These are phyloP conservation scores for Mus musculus DNA, from an alignment of 2,113 vertebrate species.

Conservation along the genomic window DNA sequence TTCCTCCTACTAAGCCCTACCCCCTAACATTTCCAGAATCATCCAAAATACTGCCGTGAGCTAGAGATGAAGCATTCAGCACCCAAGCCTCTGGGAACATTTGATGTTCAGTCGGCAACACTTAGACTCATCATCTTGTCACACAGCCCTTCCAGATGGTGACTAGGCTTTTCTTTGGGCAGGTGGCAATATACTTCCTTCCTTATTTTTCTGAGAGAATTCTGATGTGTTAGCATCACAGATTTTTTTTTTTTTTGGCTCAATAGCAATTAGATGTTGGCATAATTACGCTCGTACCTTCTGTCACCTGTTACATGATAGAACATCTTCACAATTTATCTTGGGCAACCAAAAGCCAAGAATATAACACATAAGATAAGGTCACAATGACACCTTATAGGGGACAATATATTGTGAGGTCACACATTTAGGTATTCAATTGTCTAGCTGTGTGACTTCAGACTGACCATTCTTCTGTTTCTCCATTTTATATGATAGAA, in stretches of 20 bases:
- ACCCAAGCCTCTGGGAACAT: not conserved
- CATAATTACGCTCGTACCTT: not conserved
- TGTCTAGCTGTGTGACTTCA: not conserved
- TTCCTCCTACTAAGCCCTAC: not conserved
- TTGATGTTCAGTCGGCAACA: not conserved
- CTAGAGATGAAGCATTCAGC: not conserved
- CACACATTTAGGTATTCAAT: not conserved
- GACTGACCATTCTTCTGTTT: not conserved
- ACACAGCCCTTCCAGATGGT: not conserved
- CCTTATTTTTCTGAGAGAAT: not conserved
- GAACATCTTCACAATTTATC: not conserved
- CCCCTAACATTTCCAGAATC: not conserved
- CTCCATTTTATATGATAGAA: not conserved
- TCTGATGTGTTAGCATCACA: slow-evolving; percentile 47
- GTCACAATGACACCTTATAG: not conserved
- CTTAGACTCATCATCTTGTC: not conserved
- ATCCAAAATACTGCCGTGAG: not conserved
- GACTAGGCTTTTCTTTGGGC: not conserved
- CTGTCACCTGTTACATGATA: not conserved
- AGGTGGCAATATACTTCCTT: not conserved
- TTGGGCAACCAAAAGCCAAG: not conserved
- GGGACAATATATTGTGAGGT: not conserved
- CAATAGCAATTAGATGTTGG: not conserved
- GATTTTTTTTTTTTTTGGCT: not conserved
- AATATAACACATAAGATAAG: not conserved